Evolutionary conservation across 2,113 vertebrate genomes (phyloP), one percentile per base, ranked within the genome.

Genomic region (Thunnus thynnus): DNA sequence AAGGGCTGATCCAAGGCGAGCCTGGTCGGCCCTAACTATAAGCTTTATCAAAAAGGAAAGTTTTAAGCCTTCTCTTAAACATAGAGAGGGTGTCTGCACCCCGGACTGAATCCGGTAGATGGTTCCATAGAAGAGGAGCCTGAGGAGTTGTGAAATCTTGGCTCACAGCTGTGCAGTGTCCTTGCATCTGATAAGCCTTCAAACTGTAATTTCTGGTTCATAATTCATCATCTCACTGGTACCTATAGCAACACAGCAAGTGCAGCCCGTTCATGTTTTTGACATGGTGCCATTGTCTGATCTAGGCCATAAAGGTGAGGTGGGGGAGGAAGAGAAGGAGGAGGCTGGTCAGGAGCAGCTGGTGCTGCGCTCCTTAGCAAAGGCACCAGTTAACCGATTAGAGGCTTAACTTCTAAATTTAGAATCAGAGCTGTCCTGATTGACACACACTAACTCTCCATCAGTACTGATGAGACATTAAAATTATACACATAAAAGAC

Each of bases 361-460:
- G 90, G 74, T 80, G 51, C 64, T 22, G 17, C 5, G 5, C 54
- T 74, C 72, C 76, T 84, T 54, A 47, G 78, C 75, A 83, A 80
- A 82, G 78, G 46, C 76, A 65, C 48, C 72, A 67, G 74, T 90
- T 83, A 90, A 82, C 82, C 69, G 67, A 91, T 92, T 90, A 92
- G 68, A 84, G 63, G 91, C 76, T 89, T 94, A 86, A 82, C 16
- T 25, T 83, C 88, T 91, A 92, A 86, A 91, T 91, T 68, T 92
- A 92, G 86, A 73, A 12, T 0, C 52, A 50, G 80, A 50, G 61
- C 66, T 3, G 46, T 32, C 57, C 9, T 81, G 57, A 44, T 68
- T 27, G 18, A 7, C 13, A 32, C 18, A 27, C 48, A 66, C 41
- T 46, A 61, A 62, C 62, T 60, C 9, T 30, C 69, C 32, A 57